Conservation (phyloP, 2,888 invertebrate species). For the Chrysolina haemoptera region DNA sequence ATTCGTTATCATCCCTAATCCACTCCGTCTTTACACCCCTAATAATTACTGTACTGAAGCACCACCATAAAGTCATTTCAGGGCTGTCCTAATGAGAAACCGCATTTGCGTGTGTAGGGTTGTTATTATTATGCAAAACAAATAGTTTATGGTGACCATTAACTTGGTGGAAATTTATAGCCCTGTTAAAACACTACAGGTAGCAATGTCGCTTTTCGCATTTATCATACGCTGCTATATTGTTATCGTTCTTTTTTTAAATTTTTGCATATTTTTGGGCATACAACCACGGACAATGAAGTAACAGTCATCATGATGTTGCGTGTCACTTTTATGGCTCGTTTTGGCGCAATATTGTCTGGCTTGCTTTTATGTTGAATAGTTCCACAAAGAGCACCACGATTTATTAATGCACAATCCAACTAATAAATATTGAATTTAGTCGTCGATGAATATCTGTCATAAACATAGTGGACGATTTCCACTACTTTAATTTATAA, state of each 20-base stretch:
- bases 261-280: slow-evolving; percentile 18
- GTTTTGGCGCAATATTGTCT: background rate
- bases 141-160: slow-evolving; percentile 51
- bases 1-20: background rate
- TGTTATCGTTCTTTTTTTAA: slow-evolving; percentile 26
- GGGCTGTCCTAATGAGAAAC: slow-evolving; percentile 47
- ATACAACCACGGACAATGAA: background rate
- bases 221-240: slow-evolving; percentile 51
- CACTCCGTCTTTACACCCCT: background rate
- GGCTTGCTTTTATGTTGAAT: background rate
- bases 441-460: no score
- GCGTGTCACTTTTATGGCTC: background rate
- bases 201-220: slow-evolving; percentile 45
- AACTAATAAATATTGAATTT: no score
- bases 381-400: background rate
- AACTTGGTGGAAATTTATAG: slow-evolving; percentile 48
- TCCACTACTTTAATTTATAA: no score
- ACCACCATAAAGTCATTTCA: slow-evolving; percentile 44
- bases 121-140: slow-evolving; percentile 52
- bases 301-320: background rate
- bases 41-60: background rate
- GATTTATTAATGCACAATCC: background rate
- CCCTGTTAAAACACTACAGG: slow-evolving; percentile 45
- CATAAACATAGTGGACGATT: no score
- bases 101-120: slow-evolving; percentile 48